These are phyloP conservation scores for Scaptomyza caliginosa DNA, from an alignment of 2,888 invertebrate genomes.

Conservation along the genomic window DNA sequence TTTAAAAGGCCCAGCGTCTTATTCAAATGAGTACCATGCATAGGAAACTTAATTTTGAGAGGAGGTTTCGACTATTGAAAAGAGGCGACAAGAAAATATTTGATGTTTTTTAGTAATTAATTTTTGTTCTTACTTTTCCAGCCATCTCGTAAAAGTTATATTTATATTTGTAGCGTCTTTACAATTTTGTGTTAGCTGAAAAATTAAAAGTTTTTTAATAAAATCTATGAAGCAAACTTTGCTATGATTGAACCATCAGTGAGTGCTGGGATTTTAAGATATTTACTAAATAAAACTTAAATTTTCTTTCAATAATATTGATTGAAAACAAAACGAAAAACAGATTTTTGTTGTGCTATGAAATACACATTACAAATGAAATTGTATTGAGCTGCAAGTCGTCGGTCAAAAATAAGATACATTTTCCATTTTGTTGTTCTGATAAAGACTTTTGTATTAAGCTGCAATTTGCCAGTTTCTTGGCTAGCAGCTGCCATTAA, in stretches of 20 bases:
- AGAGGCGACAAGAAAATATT: neutral
- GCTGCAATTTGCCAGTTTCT: conserved; percentile 35
- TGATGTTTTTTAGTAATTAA: neutral
- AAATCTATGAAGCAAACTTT: neutral
- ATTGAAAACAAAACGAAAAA: too few relatives aligned
- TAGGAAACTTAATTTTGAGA: conserved; percentile 67
- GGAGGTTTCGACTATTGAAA: conserved; percentile 3
- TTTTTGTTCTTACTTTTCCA: neutral
- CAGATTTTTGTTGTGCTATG: too few relatives aligned
- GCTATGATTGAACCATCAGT: neutral
- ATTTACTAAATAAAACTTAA: neutral
- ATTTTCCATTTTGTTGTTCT: neutral
- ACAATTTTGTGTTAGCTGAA: conserved; percentile 4
- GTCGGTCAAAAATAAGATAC: neutral
- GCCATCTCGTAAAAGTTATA: conserved; percentile 9
- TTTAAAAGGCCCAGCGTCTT: conserved; percentile 29
- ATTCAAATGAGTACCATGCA: conserved; percentile 40
- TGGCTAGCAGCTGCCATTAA: conserved; percentile 1
- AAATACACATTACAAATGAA: neutral
- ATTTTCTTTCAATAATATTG: too few relatives aligned
- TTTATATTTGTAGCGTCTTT: neutral
- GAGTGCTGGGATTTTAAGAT: neutral
- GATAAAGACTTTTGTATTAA: neutral
- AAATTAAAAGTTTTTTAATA: neutral
- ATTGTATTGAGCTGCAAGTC: neutral